These are phyloP conservation scores for Drosophila cardini DNA, from an alignment of 1,140 invertebrate genomes.

Conservation along the genomic window DNA sequence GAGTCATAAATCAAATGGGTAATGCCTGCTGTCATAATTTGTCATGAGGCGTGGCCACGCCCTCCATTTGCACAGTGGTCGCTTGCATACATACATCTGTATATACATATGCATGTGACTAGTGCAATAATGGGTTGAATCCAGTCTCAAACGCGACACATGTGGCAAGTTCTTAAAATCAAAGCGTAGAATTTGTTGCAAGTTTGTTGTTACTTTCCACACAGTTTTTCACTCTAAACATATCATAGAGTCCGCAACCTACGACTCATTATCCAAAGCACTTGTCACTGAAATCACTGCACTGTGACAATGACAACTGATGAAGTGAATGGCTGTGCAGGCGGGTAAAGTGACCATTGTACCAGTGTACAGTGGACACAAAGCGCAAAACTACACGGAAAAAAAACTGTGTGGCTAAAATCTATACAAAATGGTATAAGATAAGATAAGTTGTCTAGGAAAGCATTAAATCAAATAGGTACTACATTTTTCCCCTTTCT, in stretches of 20 bases:
- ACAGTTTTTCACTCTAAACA: background rate
- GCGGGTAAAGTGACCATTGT: slow-evolving; percentile 1
- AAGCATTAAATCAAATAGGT: no score
- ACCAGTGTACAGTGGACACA: slow-evolving; percentile 45
- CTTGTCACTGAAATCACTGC: slow-evolving; percentile 57
- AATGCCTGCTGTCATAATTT: slow-evolving; percentile 78
- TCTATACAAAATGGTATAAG: no score
- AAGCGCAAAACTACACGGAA: slow-evolving; percentile 41
- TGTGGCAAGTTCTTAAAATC: slow-evolving; percentile 34
- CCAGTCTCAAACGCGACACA: slow-evolving; percentile 32
- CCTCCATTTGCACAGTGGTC: slow-evolving; percentile 35
- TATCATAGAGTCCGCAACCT: slow-evolving; percentile 56
- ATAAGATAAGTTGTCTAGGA: no score
- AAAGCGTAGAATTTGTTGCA: slow-evolving; percentile 31
- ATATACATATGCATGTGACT: background rate
- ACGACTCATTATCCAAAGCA: slow-evolving; percentile 69
- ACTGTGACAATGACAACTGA: slow-evolving; percentile 23
- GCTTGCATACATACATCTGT: background rate
- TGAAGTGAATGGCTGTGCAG: slow-evolving; percentile 4
- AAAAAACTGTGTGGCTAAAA: no score
- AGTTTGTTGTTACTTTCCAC: slow-evolving; percentile 48
- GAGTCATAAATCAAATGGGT: slow-evolving; percentile 70
- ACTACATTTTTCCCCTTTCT: no score
- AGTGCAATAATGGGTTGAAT: slow-evolving; percentile 26
- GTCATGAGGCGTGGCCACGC: slow-evolving; percentile 66